These are phyloP conservation scores for Crypturellus tataupa DNA, from an alignment of 2,797 vertebrate species.

Conservation along the genomic window DNA sequence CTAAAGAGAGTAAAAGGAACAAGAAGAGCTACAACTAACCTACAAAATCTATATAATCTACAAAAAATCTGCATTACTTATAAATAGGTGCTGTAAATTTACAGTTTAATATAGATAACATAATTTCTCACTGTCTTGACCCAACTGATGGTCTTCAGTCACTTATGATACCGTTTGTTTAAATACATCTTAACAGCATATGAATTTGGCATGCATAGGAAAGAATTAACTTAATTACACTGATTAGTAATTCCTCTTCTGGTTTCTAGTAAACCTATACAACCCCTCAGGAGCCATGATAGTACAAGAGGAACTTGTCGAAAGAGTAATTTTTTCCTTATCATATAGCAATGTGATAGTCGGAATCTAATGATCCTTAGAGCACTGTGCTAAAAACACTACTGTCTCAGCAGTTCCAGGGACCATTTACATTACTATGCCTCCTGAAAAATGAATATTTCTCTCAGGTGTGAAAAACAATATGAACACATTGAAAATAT, in stretches of 20 bases:
- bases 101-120: neutral
- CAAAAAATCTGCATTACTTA: neutral
- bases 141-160: neutral
- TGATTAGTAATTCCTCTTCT: neutral
- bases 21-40: rapidly evolving
- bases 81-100: neutral
- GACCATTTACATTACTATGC: conserved; percentile 32
- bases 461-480: conserved; percentile 36
- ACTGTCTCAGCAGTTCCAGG: neutral
- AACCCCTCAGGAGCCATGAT: neutral
- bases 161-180: neutral
- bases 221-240: neutral
- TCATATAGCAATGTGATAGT: neutral
- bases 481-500: conserved; percentile 29
- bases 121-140: neutral
- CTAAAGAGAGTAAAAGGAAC: neutral
- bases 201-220: neutral
- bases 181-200: neutral
- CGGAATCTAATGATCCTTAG: conserved; percentile 8
- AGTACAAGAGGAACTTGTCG: neutral
- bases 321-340: neutral
- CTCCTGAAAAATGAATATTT: conserved; percentile 48
- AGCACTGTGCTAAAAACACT: neutral
- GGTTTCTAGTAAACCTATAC: neutral
- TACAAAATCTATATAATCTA: too few species aligned